Evolutionary conservation across 1,140 invertebrate genomes (phyloP).

Genomic region (Zaprionus kolodkinae): DNA sequence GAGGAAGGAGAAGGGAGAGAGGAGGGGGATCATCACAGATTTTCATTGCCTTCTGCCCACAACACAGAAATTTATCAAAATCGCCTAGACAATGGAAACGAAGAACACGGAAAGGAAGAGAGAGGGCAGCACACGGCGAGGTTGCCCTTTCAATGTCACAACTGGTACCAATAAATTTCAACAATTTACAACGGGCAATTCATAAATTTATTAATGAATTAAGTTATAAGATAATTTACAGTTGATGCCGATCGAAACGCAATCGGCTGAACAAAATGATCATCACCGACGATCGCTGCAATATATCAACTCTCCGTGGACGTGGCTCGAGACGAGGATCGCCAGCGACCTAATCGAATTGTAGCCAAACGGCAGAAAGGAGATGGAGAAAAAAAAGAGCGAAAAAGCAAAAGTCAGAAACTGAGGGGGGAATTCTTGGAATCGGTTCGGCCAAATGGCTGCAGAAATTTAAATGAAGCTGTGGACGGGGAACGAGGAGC

Average conservation of each 20-base stretch:
- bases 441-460: constrained; percentile 55
- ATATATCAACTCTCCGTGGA: constrained; percentile 51
- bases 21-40: neutral
- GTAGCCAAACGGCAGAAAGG: constrained; percentile 37
- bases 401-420: constrained; percentile 24
- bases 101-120: neutral
- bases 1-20: neutral
- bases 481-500: constrained; percentile 30
- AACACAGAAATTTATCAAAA: constrained; percentile 45
- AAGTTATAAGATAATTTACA: constrained; percentile 84
- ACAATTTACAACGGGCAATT: constrained; percentile 82
- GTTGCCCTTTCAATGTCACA: constrained; percentile 53
- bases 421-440: constrained; percentile 59
- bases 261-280: constrained; percentile 56
- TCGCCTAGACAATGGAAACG: constrained; percentile 46
- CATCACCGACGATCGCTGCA: constrained; percentile 55
- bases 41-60: constrained; percentile 35
- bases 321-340: constrained; percentile 40
- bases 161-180: constrained; percentile 70
- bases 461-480: constrained; percentile 77
- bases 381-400: neutral
- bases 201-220: constrained; percentile 84
- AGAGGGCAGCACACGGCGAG: neutral
- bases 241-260: constrained; percentile 58
- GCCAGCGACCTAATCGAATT: constrained; percentile 69